Base-by-base conservation (phyloP, 1,140 invertebrate genomes). In the Centruroides vittatus region DNA sequence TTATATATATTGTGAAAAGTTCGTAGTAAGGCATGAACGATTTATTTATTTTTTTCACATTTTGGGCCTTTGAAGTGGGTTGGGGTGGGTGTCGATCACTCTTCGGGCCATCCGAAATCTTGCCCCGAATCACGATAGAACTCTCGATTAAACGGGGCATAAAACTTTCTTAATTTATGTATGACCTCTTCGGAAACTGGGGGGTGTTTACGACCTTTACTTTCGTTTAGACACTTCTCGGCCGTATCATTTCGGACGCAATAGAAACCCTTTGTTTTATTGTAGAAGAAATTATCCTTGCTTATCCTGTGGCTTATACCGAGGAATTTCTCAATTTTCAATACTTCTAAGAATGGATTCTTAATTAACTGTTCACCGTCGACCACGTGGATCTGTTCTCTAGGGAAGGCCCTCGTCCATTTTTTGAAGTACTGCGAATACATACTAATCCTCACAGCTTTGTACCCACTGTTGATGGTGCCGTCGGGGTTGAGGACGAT, bases 341-440 rank as follows among this genome's bases (percentile, higher is more conserved):
- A 68, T 61, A 82, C 65, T 68, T 81, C 80, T 3, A 66, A 66
- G 3, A 75, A 76, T 0, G 80, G 80, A 67, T 79, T 70, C 35
- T 65, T 67, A 34, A 81, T 74, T 4, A 81, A 69, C 52, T 72
- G 70, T 67, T 81, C 79, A 3, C 80, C 80, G 70, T 77, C 77
- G 8, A 81, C 78, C 56, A 81, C 72, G 59, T 78, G 75, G 52
- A 81, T 73, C 64, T 81, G 78, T 5, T 71, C 54, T 4, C 74
- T 60, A 4, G 77, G 75, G 67, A 81, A 81, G 49, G 74, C 72
- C 59, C 61, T 86, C 53, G 90, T 76, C 88, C 88, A 91, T 59
- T 86, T 81, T 66, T 82, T 78, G 69, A 90, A 80, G 74, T 87
- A 90, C 52, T 84, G 80, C 73, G 91, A 86, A 71, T 93, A 93